Evolutionary conservation across 1,140 invertebrate genomes (phyloP).

Genomic region (Lasioglossum albipes): DNA sequence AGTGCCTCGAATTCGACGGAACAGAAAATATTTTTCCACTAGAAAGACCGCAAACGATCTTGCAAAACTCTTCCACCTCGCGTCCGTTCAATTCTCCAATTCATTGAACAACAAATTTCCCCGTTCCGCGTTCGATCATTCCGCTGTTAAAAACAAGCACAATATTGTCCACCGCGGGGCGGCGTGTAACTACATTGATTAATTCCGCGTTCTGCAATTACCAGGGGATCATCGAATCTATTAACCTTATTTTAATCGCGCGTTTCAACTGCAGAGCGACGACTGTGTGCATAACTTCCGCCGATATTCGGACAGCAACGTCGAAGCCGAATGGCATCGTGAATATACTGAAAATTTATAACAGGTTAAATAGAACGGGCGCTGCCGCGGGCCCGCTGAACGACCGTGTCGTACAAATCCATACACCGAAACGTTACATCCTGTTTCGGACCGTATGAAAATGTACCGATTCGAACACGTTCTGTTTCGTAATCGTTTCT

Average conservation of each 20-base stretch:
- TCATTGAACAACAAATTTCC: too few relatives aligned
- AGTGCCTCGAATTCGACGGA: too few relatives aligned
- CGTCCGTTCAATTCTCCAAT: too few relatives aligned
- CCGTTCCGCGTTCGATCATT: too few relatives aligned
- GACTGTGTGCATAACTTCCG: neutral
- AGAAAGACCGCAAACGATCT: too few relatives aligned
- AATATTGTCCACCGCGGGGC: neutral
- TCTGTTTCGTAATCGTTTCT: too few relatives aligned
- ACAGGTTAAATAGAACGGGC: neutral
- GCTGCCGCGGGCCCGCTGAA: neutral
- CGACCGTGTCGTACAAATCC: neutral
- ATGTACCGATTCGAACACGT: too few relatives aligned
- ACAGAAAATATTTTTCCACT: too few relatives aligned
- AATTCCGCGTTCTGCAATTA: neutral
- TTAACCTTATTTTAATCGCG: neutral
- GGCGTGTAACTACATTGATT: neutral
- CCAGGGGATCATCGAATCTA: neutral
- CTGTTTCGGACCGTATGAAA: too few relatives aligned
- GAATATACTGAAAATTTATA: neutral
- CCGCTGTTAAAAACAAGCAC: neutral
- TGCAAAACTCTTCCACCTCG: too few relatives aligned
- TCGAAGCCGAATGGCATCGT: neutral
- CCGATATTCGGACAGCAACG: too few relatives aligned
- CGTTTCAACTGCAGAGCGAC: neutral
- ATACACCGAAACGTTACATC: neutral